Conservation (phyloP, 1,140 invertebrate species). For the Bombyx mori region ASM3026992v2 NC_085126.1:11780001-11780500, state of each 20-base stretch:
- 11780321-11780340: conserved; percentile 14
- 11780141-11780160: conserved; percentile 51
- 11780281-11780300: conserved; percentile 53
- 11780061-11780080: not conserved
- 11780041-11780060: too few relatives aligned
- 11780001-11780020: too few relatives aligned
- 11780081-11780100: conserved; percentile 31
- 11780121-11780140: conserved; percentile 65
- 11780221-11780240: conserved; percentile 10
- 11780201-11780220: conserved; percentile 17
- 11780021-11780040: too few relatives aligned
- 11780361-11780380: too few relatives aligned
- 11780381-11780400: not conserved
- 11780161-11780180: conserved; percentile 48
- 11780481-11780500: too few relatives aligned
- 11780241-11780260: conserved; percentile 14
- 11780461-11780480: too few relatives aligned
- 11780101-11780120: conserved; percentile 78
- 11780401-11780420: conserved; percentile 8
- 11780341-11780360: too few relatives aligned
- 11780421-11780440: conserved; percentile 1
- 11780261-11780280: not conserved
- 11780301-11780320: conserved; percentile 64
- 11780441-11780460: not conserved
- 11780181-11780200: conserved; percentile 7